Base-by-base conservation (phyloP, 2,797 vertebrate species). In the Pyrrhura leucotis region DNA sequence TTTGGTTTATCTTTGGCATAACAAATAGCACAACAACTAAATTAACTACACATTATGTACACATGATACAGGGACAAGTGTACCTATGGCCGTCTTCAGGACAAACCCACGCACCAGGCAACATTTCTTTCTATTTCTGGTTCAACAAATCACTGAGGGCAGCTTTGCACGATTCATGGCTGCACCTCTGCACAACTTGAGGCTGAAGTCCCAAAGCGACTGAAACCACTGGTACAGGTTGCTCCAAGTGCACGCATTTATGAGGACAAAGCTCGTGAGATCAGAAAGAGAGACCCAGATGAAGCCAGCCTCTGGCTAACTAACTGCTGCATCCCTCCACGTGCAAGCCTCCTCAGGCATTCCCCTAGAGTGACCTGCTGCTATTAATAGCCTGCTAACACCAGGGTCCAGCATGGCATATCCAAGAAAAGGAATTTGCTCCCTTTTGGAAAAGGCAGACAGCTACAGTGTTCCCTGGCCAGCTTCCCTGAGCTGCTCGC, bases 371-470 rank as follows among this genome's bases (percentile, higher is more conserved):
- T 75, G 42, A 53, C 33, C 62, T 54, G 69, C 40, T 77, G 21
- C 66, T 87, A 14, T 82, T 58, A 73, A 76, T 26, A 95, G 50
- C 14, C 18, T 0, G 1, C 29, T 14, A 28, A 51, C 5, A 1
- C 29, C 78, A 69, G 39, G 42, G 26, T 79, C 63, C 65, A 59
- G 26, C 3, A 3, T 2, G 11, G 45, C 33, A 16, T 65, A 71
- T 40, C 40, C 82, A 23, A 82, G 53, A 53, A 50, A 79, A 90
- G n/a, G 40, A 83, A 81, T 84, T 39, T 68, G 3, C 26, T 90
- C 13, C 22, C 48, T 90, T 91, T 67, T 53, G 76, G 80, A 77
- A 88, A 87, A 84, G 53, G 33, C 37, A 61, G 72, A 26, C 48
- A 94, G 59, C 31, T 42, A 15, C 1, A 0, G 6, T 2, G 0